These are phyloP conservation scores for Drosophila biarmipes DNA, from an alignment of 1,140 invertebrate species.

Conservation along the genomic window DNA sequence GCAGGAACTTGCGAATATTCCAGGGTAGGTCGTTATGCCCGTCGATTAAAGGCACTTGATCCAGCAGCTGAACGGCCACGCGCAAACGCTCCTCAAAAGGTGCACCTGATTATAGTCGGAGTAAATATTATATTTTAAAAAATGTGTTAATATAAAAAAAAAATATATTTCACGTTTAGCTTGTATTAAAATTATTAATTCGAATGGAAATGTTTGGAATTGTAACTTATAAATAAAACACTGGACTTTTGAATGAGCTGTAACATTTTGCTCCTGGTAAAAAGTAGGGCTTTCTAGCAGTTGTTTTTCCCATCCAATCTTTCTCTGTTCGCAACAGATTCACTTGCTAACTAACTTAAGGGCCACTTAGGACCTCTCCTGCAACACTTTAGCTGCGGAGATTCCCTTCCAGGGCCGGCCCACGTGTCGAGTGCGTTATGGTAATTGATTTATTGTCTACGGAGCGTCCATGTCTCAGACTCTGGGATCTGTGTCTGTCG, in stretches of 20 bases:
- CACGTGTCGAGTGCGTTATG: slow-evolving; percentile 75
- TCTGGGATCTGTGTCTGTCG: background rate
- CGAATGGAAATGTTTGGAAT: too few species aligned
- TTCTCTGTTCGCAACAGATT: slow-evolving; percentile 10
- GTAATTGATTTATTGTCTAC: slow-evolving; percentile 83
- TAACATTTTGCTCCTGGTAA: too few species aligned
- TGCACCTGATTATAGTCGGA: slow-evolving; percentile 81
- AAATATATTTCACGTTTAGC: too few species aligned
- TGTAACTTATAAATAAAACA: too few species aligned
- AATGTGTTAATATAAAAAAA: too few species aligned
- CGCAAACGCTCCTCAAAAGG: slow-evolving; percentile 88
- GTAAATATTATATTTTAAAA: background rate
- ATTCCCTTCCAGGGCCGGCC: background rate
- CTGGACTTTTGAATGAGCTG: too few species aligned
- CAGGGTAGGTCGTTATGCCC: slow-evolving; percentile 97
- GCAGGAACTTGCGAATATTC: slow-evolving; percentile 94
- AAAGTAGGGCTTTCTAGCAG: background rate
- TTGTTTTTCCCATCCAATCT: background rate
- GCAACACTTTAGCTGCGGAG: background rate
- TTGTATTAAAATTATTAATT: too few species aligned
- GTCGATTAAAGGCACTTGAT: slow-evolving; percentile 88
- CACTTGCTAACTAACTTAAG: slow-evolving; percentile 59
- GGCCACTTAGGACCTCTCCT: slow-evolving; percentile 29
- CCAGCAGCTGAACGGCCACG: slow-evolving; percentile 87
- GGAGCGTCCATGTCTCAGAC: slow-evolving; percentile 8